A percentile compares a stretch with the other conserved stretches of the same genome.
phyloP scores from a whole-genome alignment of 2,888 invertebrate species.

The Hecatera dysodea region DNA sequence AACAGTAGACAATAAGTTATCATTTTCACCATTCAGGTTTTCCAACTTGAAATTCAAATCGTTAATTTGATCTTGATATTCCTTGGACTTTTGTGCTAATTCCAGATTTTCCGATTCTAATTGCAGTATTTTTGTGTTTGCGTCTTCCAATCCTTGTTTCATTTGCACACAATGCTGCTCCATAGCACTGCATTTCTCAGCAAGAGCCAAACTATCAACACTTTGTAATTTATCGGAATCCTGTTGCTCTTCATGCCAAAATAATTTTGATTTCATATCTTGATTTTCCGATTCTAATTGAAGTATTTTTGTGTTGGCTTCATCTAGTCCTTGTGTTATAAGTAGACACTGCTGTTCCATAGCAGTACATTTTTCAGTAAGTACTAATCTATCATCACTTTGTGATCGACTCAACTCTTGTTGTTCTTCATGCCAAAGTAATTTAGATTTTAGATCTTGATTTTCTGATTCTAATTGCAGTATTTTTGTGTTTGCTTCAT shows the following conservation, averaged over 20 bases:
- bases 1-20: slow-evolving; percentile 85
- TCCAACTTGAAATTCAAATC: slow-evolving; percentile 79
- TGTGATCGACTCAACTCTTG: slow-evolving; percentile 54
- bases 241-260: slow-evolving; percentile 67
- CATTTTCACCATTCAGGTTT: slow-evolving; percentile 85
- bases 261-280: slow-evolving; percentile 64
- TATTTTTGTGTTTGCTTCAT: slow-evolving; percentile 84
- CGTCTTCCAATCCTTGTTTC: slow-evolving; percentile 78
- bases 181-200: slow-evolving; percentile 72
- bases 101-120: slow-evolving; percentile 74
- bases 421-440: slow-evolving; percentile 67
- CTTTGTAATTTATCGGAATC: slow-evolving; percentile 55
- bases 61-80: slow-evolving; percentile 74
- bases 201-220: slow-evolving; percentile 64
- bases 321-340: slow-evolving; percentile 77
- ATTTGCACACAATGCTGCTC: slow-evolving; percentile 78
- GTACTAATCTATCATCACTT: slow-evolving; percentile 61
- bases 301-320: slow-evolving; percentile 82
- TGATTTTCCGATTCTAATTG: slow-evolving; percentile 68
- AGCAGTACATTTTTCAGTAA: slow-evolving; percentile 72
- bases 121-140: slow-evolving; percentile 81
- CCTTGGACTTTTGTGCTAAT: slow-evolving; percentile 66
- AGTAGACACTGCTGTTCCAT: slow-evolving; percentile 78
- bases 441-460: slow-evolving; percentile 65
- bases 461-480: slow-evolving; percentile 75